Percentiles rank a stretch among this genome's conserved stretches.
Conservation (phyloP, 64 coral and sea anemone genomes). For the Platygyra sinensis region DNA sequence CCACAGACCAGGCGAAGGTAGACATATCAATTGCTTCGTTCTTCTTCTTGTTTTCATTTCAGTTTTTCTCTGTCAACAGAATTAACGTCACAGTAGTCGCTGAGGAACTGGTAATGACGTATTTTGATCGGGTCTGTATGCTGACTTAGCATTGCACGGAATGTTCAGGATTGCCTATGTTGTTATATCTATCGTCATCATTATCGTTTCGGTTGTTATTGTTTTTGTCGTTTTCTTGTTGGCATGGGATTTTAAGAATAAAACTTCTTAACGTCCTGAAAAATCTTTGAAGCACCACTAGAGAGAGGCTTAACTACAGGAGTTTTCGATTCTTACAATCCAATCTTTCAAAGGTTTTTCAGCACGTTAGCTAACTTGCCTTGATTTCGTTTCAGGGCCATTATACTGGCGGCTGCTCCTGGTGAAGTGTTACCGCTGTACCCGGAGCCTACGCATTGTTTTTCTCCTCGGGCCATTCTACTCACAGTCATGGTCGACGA, state of each 20-base stretch:
- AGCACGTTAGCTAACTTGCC: not conserved
- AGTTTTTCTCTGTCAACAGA: not conserved
- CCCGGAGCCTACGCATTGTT: conserved; percentile 93
- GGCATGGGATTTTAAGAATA: no score
- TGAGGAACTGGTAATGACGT: no score
- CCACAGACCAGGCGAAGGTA: conserved; percentile 94
- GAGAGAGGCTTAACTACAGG: no score
- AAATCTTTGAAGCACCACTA: no score
- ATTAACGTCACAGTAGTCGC: no score
- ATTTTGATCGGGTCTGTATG: no score
- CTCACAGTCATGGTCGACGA: conserved; percentile 95
- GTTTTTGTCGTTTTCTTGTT: not conserved
- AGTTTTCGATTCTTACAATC: no score
- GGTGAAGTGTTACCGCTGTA: conserved; percentile 85
- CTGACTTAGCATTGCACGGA: not conserved
- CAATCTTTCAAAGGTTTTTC: no score
- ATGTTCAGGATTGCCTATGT: not conserved
- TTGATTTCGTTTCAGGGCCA: conserved; percentile 58
- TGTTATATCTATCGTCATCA: no score
- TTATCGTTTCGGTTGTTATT: no score
- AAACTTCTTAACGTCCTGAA: no score
- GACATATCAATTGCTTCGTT: not conserved
- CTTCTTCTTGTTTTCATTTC: not conserved
- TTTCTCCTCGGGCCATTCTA: conserved; percentile 79
- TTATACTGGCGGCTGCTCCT: conserved; percentile 92